Evolutionary conservation across 2,888 invertebrate species (phyloP).

Genomic region (Hylaea fasciaria): DNA sequence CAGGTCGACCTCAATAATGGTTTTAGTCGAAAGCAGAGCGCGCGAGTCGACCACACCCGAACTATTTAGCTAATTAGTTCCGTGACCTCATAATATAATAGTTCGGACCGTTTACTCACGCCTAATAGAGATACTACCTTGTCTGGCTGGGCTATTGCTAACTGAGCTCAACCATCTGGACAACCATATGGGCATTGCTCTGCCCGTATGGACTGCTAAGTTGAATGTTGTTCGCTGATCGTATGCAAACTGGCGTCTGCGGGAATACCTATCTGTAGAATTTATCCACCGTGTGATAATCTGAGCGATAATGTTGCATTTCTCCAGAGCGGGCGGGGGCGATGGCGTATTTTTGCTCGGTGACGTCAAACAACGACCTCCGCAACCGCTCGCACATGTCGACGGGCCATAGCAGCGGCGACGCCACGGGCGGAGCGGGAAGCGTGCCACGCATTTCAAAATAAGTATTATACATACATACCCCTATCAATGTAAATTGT

Average conservation of each 20-base stretch:
- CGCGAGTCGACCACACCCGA: slow-evolving; percentile 7
- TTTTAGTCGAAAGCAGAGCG: neutral
- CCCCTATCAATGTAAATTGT: too few relatives aligned
- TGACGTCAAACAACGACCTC: slow-evolving; percentile 67
- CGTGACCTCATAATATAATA: slow-evolving; percentile 13
- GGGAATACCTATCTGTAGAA: slow-evolving; percentile 15
- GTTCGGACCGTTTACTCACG: neutral
- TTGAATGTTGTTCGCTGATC: too few relatives aligned
- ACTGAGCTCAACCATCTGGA: neutral
- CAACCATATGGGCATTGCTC: neutral
- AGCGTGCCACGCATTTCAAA: neutral
- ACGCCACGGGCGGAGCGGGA: slow-evolving; percentile 7
- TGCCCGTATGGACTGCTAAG: neutral
- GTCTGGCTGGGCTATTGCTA: slow-evolving; percentile 1
- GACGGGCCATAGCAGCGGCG: slow-evolving; percentile 51
- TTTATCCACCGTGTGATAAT: slow-evolving; percentile 13
- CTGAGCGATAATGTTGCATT: slow-evolving; percentile 45
- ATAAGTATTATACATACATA: neutral
- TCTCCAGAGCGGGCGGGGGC: slow-evolving; percentile 59
- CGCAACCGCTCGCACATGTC: slow-evolving; percentile 45
- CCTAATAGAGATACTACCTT: slow-evolving; percentile 2
- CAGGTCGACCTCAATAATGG: neutral
- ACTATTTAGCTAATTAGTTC: slow-evolving; percentile 9
- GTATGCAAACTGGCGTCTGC: neutral
- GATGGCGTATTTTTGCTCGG: slow-evolving; percentile 66